Percentiles rank a stretch among this genome's conserved stretches.
These are phyloP conservation scores for Leptopterna dolabrata DNA, from an alignment of 2,888 invertebrate genomes.

Conservation along the genomic window DNA sequence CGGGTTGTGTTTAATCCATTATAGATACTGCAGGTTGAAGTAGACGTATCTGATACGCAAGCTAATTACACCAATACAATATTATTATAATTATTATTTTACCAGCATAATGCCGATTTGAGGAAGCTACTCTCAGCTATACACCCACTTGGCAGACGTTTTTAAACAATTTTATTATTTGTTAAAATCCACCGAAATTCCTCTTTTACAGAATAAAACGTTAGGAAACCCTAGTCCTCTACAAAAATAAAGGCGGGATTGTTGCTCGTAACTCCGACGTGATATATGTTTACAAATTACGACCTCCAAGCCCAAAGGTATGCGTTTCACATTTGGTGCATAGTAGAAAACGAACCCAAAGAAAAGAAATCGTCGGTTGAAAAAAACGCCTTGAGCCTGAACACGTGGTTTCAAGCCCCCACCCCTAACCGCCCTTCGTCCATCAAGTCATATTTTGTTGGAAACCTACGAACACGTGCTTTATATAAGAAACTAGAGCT, in stretches of 20 bases:
- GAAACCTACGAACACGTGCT: not conserved
- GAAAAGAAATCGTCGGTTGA: not conserved
- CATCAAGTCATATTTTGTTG: not conserved
- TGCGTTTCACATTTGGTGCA: slow-evolving; percentile 3
- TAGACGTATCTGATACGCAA: too few species aligned
- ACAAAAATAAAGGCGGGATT: not conserved
- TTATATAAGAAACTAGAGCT: not conserved
- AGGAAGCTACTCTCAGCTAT: too few species aligned
- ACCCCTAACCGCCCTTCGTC: not conserved
- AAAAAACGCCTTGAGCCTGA: not conserved
- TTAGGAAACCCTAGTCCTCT: not conserved
- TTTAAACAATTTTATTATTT: too few species aligned
- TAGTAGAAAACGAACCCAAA: not conserved
- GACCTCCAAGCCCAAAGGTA: not conserved
- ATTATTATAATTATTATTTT: too few species aligned
- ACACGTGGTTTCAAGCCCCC: not conserved
- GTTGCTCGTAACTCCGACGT: not conserved
- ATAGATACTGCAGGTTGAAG: too few species aligned
- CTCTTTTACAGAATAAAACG: not conserved
- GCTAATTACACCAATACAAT: too few species aligned
- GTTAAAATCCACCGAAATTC: not conserved
- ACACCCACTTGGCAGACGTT: too few species aligned
- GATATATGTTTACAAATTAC: slow-evolving; percentile 8
- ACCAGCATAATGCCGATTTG: too few species aligned
- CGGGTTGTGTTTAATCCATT: too few species aligned